Evolutionary conservation across 2,113 vertebrate species (phyloP), one percentile per base, ranked within the genome.

Genomic region (Camelus dromedarius): DNA sequence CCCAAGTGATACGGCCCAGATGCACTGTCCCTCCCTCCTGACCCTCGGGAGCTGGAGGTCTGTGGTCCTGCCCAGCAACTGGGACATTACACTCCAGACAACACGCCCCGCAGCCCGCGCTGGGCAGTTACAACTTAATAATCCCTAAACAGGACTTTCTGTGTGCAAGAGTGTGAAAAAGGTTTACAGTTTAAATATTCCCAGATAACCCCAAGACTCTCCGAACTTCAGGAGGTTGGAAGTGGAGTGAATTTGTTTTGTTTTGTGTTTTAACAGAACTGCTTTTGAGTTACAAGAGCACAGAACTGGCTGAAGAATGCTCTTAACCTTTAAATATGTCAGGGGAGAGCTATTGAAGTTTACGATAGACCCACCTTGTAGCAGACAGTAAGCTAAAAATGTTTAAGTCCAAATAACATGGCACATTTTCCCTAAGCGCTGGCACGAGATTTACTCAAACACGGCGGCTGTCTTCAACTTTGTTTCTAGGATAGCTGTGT

Each of bases 301-400:
- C 81, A 50, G 24, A 76, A 42, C 56, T 84, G 42, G 14, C 84
- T 8, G 46, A 64, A 77, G 85, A 94, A 91, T 20, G 62, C 38
- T 52, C 82, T 77, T 96, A 97, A 93, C 95, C 94, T 94, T 93
- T 84, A 83, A 60, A 56, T 32, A 56, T 7, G 60, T 72, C 96
- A 85, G 83, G 85, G 54, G n/a, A 89, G 95, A 92, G 73, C 66
- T 73, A 28, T 0, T 75, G 93, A 79, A 80, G 82, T 97, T 90
- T 93, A 95, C 26, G 92, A 58, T 84, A 80, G 86, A 81, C 80
- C 76, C 84, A 62, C 89, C 92, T 93, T 92, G 86, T 28, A 81
- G 56, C 83, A 93, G 96, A 97, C 88, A 56, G 56, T 3, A 28
- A 52, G 66, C 92, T 91, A 60, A 96, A 88, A 75, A 92, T 56